Evolutionary conservation across 2,113 vertebrate species (phyloP).

Genomic region (Tringa solitaria): DNA sequence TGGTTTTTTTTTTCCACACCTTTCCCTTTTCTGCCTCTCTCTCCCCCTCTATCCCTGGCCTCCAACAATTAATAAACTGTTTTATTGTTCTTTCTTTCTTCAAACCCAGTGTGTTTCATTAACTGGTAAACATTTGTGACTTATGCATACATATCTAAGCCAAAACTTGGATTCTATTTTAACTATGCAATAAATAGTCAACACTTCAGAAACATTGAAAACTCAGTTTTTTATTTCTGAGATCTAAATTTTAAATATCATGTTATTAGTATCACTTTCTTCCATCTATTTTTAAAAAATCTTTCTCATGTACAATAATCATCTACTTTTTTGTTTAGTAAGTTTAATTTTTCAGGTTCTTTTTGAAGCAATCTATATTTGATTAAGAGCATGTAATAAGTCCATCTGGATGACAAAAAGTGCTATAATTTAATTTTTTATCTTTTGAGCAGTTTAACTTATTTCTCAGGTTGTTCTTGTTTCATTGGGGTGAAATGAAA

Average conservation of each 20-base stretch:
- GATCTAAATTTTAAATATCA: neutral
- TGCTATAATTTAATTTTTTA: neutral
- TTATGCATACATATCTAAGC: neutral
- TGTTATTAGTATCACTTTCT: neutral
- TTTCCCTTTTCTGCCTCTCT: accelerated
- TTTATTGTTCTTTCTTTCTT: neutral
- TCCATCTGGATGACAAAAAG: neutral
- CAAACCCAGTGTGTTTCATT: neutral
- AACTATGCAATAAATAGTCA: neutral
- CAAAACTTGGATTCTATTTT: neutral
- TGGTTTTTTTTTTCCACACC: too few species aligned
- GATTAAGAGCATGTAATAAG: neutral
- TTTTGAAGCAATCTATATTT: neutral
- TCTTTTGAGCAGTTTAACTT: neutral
- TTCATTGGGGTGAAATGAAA: neutral
- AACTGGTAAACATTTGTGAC: neutral
- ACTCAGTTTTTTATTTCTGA: neutral
- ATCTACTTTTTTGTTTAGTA: neutral
- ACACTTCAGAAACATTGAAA: neutral
- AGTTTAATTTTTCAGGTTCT: neutral
- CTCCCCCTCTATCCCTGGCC: too few species aligned
- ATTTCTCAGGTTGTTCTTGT: neutral
- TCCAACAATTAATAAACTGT: neutral
- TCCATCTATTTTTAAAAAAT: neutral
- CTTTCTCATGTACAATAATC: neutral